Conservation (phyloP, 2,797 vertebrate species). For the Champsocephalus esox region DNA sequence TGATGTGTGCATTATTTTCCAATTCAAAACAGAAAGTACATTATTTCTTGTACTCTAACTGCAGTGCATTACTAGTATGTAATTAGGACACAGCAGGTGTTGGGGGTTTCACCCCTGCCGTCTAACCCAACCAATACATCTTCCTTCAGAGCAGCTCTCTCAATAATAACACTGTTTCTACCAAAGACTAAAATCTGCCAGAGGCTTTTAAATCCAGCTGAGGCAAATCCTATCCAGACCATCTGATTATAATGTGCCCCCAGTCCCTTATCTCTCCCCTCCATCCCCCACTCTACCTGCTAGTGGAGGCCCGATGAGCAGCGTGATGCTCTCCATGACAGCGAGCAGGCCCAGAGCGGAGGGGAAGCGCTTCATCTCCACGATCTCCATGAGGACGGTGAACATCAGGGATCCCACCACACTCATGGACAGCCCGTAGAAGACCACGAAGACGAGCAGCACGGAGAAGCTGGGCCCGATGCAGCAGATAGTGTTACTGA, state of each 20-base stretch:
- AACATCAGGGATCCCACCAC: slow-evolving; percentile 90
- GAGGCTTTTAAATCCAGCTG: not conserved
- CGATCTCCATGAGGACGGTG: slow-evolving; percentile 95
- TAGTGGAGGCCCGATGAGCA: slow-evolving; percentile 91
- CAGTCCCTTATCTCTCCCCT: not conserved
- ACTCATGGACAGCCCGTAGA: slow-evolving; percentile 92
- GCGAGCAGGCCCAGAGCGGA: slow-evolving; percentile 93
- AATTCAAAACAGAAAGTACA: not conserved
- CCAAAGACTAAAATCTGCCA: not conserved
- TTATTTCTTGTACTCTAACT: not conserved
- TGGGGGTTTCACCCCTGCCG: not conserved
- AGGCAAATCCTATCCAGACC: not conserved
- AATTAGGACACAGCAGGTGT: not conserved
- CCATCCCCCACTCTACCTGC: slow-evolving; percentile 84
- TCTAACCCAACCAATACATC: not conserved
- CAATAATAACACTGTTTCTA: not conserved
- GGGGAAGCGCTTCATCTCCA: slow-evolving; percentile 93
- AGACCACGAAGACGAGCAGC: slow-evolving; percentile 86
- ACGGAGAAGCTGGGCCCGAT: slow-evolving; percentile 82
- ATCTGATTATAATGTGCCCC: not conserved
- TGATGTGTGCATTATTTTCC: not conserved
- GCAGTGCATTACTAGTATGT: not conserved
- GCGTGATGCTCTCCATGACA: slow-evolving; percentile 90
- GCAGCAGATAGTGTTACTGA: slow-evolving; percentile 92
- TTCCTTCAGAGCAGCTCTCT: not conserved